A percentile compares a stretch with the other conserved stretches of the same genome.
Conservation (phyloP, 2,797 vertebrate species). For the Phrynocephalus forsythii region DNA sequence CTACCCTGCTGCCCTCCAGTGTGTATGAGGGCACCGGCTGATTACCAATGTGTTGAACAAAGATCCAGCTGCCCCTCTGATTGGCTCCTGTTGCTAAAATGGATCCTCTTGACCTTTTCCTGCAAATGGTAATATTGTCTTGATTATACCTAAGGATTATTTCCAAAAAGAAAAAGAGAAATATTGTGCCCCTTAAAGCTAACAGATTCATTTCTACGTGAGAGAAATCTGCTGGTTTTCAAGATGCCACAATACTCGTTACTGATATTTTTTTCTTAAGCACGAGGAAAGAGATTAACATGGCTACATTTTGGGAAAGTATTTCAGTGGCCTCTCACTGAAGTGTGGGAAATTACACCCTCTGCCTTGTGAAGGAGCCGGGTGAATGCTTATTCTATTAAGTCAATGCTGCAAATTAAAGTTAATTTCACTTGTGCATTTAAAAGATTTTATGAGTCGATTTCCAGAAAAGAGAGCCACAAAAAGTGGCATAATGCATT, state of each 20-base stretch:
- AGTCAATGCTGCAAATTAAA: constrained; percentile 29
- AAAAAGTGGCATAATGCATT: constrained; percentile 14
- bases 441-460: constrained; percentile 33
- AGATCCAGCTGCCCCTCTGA: not conserved
- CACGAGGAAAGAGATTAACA: no score
- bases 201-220: no score
- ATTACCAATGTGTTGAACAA: not conserved
- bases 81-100: not conserved
- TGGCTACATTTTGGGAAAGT: no score
- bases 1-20: not conserved
- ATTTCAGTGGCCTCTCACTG: not conserved
- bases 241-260: no score
- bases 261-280: no score
- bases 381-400: constrained; percentile 10
- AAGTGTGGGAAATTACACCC: not conserved
- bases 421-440: constrained; percentile 33
- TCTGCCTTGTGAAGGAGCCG: not conserved
- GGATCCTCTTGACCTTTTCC: not conserved
- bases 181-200: no score
- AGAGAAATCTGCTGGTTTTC: no score
- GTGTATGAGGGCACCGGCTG: not conserved
- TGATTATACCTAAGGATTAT: not conserved
- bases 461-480: constrained; percentile 12
- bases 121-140: not conserved
- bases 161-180: not conserved